These are phyloP conservation scores for Peromyscus eremicus DNA, from an alignment of 2,797 vertebrate genomes.

Conservation along the genomic window DNA sequence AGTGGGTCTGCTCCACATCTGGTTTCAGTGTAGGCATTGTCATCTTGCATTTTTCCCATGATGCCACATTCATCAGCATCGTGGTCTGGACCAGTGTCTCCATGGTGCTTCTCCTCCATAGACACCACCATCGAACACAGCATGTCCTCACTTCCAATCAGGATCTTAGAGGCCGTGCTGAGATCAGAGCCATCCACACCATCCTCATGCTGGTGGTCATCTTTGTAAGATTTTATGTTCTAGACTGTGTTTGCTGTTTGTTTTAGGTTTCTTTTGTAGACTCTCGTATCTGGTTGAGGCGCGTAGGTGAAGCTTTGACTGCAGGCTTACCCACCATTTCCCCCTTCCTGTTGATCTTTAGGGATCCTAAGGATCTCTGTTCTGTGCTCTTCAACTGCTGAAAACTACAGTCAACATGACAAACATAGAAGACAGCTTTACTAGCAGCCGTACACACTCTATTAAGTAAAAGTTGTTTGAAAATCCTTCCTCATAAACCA, in stretches of 20 bases:
- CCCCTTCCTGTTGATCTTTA: not conserved
- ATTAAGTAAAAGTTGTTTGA: too few relatives aligned
- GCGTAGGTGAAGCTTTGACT: not conserved
- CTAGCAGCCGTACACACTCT: too few relatives aligned
- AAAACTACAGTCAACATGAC: not conserved
- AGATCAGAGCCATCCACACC: not conserved
- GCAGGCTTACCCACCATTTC: not conserved
- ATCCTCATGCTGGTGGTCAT: not conserved
- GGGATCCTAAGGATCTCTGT: not conserved
- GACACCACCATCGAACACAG: not conserved
- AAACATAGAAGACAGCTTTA: too few relatives aligned
- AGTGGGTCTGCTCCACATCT: not conserved
- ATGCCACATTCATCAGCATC: not conserved
- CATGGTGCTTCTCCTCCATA: not conserved
- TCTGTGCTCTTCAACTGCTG: not conserved
- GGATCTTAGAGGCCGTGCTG: not conserved
- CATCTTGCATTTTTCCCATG: not conserved
- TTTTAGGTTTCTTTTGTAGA: not conserved
- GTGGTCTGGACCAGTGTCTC: not conserved
- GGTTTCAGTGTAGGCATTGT: fast-evolving
- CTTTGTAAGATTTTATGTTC: not conserved
- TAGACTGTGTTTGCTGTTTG: not conserved
- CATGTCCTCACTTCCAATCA: not conserved
- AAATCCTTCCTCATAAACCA: too few relatives aligned
- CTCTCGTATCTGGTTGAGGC: not conserved